Percentiles rank a stretch among this genome's conserved stretches.
These are phyloP conservation scores for Poecilia picta DNA, from an alignment of 2,797 vertebrate species.

Conservation along the genomic window DNA sequence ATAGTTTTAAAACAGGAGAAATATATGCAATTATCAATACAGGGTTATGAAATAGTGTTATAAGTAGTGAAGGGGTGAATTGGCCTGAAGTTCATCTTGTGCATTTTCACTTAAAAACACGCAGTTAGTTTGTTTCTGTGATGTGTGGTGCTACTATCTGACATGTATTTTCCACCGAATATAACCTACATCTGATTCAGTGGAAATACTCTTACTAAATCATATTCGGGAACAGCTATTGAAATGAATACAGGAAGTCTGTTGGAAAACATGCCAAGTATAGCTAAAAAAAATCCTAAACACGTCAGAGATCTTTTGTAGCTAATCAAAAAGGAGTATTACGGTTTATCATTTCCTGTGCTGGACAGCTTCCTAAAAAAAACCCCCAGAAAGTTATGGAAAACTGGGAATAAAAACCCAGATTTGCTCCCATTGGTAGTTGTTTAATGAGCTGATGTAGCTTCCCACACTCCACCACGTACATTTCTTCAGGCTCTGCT, in stretches of 20 bases:
- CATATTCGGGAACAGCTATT: neutral
- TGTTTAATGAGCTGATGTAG: neutral
- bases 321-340: neutral
- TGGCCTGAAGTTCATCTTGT: neutral
- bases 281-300: neutral
- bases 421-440: neutral
- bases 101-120: neutral
- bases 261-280: neutral
- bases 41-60: neutral
- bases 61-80: neutral
- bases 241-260: conserved; percentile 1
- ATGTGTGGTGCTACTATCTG: neutral
- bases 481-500: neutral
- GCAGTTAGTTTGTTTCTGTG: neutral
- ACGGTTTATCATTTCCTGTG: neutral
- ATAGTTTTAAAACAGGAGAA: neutral
- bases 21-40: neutral
- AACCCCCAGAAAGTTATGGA: neutral
- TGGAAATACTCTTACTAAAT: neutral
- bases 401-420: neutral
- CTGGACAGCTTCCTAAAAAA: neutral
- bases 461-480: neutral
- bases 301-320: neutral
- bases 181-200: neutral
- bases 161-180: neutral